These are phyloP conservation scores for Dendronephthya gigantea DNA, from an alignment of 64 coral and sea anemone species.

Conservation along the genomic window DNA sequence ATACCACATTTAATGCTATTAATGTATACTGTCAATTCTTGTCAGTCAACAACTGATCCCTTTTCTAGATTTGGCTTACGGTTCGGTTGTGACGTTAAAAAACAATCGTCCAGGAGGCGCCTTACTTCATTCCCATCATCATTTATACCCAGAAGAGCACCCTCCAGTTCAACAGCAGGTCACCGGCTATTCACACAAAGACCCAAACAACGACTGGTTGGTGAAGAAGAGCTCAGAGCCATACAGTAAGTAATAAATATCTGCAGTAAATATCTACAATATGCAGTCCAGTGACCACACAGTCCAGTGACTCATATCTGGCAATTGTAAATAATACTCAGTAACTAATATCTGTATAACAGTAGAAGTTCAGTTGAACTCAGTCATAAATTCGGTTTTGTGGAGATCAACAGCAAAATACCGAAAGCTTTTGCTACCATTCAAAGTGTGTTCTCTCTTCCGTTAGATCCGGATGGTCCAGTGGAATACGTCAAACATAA, in stretches of 20 bases:
- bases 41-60: neutral
- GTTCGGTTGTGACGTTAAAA: slow-evolving; percentile 78
- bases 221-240: slow-evolving; percentile 83
- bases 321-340: too few relatives aligned
- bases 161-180: slow-evolving; percentile 88
- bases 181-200: slow-evolving; percentile 89
- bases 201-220: slow-evolving; percentile 80
- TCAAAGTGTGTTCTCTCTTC: neutral
- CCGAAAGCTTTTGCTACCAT: too few relatives aligned
- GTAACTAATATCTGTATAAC: too few relatives aligned
- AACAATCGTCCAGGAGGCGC: slow-evolving; percentile 77
- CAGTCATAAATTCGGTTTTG: too few relatives aligned
- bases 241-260: slow-evolving; percentile 42
- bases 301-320: neutral
- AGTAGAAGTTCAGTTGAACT: too few relatives aligned
- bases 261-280: too few relatives aligned
- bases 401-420: too few relatives aligned
- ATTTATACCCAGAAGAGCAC: slow-evolving; percentile 85
- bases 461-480: slow-evolving; percentile 7
- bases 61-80: slow-evolving; percentile 79
- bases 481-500: slow-evolving; percentile 77
- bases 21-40: neutral
- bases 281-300: neutral
- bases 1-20: too few relatives aligned
- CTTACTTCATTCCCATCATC: slow-evolving; percentile 73